Evolutionary conservation across 2,797 vertebrate species (phyloP).

Genomic region (Ciconia nigra): DNA sequence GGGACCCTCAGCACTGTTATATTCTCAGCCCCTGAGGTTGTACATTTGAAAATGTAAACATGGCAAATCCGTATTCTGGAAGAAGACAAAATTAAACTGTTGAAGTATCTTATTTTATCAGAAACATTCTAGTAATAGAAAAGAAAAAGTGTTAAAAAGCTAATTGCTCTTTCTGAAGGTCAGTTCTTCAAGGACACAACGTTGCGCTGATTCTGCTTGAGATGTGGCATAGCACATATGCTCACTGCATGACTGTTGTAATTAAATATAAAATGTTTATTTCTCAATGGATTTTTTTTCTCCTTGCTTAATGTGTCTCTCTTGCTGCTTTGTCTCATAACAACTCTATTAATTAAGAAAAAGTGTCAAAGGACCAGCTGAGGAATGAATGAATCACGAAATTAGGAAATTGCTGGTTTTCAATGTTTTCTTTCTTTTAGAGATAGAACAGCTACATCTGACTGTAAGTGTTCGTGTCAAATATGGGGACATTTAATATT

Average conservation of each 20-base stretch:
- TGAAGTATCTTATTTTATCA: not conserved
- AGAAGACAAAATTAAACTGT: not conserved
- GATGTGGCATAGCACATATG: not conserved
- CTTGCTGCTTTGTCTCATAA: not conserved
- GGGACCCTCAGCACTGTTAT: not conserved
- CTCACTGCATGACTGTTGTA: not conserved
- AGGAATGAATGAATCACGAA: not conserved
- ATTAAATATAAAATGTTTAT: not conserved
- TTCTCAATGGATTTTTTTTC: not conserved
- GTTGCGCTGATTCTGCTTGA: not conserved
- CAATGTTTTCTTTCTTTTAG: not conserved
- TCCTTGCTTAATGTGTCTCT: not conserved
- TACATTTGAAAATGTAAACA: not conserved
- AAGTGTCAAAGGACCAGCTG: not conserved
- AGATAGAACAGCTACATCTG: not conserved
- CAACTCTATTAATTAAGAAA: conserved; percentile 10
- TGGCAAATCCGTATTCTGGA: not conserved
- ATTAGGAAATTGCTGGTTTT: not conserved
- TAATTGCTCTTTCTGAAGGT: not conserved
- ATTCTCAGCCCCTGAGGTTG: not conserved
- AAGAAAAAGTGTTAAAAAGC: not conserved
- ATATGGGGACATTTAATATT: not conserved
- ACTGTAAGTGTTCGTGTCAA: not conserved
- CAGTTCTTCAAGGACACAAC: not conserved
- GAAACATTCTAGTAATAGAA: not conserved